These are phyloP conservation scores for Pogonomyrmex barbatus DNA, from an alignment of 1,140 invertebrate species.

Conservation along the genomic window DNA sequence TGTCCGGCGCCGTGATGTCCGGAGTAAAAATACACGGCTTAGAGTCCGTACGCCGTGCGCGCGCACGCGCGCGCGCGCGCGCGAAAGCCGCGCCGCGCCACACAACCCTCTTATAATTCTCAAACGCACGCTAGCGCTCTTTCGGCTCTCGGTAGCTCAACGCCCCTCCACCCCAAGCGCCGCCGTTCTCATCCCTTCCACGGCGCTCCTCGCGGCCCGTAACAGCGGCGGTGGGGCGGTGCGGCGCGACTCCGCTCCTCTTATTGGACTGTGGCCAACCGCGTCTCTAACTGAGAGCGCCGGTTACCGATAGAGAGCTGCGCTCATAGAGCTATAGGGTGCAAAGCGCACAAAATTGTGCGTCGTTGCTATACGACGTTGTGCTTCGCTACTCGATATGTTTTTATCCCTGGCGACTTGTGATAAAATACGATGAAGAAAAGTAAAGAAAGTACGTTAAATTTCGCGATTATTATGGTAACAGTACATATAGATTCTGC, in stretches of 20 bases:
- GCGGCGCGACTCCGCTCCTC: conserved; percentile 44
- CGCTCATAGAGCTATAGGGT: background rate
- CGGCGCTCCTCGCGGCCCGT: conserved; percentile 10
- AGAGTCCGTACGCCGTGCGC: conserved; percentile 76
- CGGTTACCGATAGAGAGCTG: background rate
- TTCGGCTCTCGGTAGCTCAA: conserved; percentile 32
- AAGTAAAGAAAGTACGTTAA: too few species aligned
- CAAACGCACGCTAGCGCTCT: conserved; percentile 61
- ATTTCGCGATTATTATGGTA: too few species aligned
- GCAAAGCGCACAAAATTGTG: conserved; percentile 9
- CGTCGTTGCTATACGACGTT: background rate
- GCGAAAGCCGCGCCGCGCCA: conserved; percentile 31
- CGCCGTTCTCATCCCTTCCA: background rate
- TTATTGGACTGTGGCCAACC: conserved; percentile 70
- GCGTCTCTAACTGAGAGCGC: conserved; percentile 28
- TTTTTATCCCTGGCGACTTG: background rate
- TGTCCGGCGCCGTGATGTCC: conserved; percentile 87
- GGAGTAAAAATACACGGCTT: conserved; percentile 85
- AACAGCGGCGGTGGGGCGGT: background rate
- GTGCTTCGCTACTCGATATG: background rate
- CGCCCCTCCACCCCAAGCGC: background rate
- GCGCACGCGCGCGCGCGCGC: conserved; percentile 10
- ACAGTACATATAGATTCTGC: too few species aligned
- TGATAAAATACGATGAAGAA: too few species aligned
- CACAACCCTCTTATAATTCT: conserved; percentile 77